Percentiles rank a stretch among this genome's conserved stretches.
Conservation (phyloP, 2,888 invertebrate genomes). For the Hofmannophila pseudospretella region DNA sequence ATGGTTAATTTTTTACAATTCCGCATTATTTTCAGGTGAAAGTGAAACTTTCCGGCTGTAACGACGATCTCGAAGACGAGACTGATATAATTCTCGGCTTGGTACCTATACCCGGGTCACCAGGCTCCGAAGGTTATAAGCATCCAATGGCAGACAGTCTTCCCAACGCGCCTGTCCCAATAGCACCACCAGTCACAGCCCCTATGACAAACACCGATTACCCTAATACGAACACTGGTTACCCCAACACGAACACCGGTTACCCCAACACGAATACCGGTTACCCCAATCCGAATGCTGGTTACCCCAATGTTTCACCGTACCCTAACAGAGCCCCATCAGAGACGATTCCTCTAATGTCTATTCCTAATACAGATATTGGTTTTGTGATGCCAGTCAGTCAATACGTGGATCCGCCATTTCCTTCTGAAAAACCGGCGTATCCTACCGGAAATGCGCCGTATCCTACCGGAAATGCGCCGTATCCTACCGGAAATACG, state of each 20-base stretch:
- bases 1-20: too few species aligned
- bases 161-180: slow-evolving; percentile 38
- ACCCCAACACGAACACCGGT: not conserved
- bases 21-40: slow-evolving; percentile 37
- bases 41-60: slow-evolving; percentile 51
- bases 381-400: slow-evolving; percentile 2
- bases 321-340: slow-evolving; percentile 6
- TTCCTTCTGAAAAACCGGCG: not conserved
- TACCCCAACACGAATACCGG: not conserved
- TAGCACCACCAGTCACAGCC: slow-evolving; percentile 8
- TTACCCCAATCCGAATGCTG: slow-evolving; percentile 1
- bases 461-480: slow-evolving; percentile 3
- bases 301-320: slow-evolving; percentile 1
- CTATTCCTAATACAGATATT: not conserved
- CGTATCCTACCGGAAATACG: not conserved
- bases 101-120: slow-evolving; percentile 30
- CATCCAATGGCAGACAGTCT: slow-evolving; percentile 42
- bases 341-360: not conserved
- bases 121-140: slow-evolving; percentile 20
- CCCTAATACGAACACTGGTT: not conserved
- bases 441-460: slow-evolving; percentile 1
- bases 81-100: slow-evolving; percentile 48
- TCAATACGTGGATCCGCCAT: not conserved
- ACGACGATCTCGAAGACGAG: slow-evolving; percentile 43
- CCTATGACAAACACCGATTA: not conserved